Evolutionary conservation across 35 echinoderm and acorn worm genomes (phyloP), one percentile per base, ranked within the genome.

Genomic region (Apostichopus californicus): DNA sequence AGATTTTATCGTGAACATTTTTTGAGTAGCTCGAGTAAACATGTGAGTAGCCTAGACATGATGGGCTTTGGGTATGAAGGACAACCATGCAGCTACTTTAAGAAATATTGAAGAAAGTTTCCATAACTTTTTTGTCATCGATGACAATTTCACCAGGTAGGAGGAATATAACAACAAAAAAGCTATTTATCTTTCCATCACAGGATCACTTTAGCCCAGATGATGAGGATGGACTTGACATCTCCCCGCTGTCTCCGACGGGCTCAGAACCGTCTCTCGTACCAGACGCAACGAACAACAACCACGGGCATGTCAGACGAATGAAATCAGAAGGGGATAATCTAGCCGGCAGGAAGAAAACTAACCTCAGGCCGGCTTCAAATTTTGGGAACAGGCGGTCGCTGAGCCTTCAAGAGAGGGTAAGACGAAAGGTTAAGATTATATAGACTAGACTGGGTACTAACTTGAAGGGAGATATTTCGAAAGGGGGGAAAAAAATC

Each of bases 291-390:
- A 54, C 88, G 11, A 53, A 90, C 70, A 90, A 90, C 73, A 90
- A 78, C 28, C 88, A 90, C 52, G 88, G 88, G 6, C 88, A 90
- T 21, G 88, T 90, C 12, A 75, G 88, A 53, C 66, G 88, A 25
- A 90, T 90, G 88, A 90, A 90, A 28, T 90, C 88, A 56, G 88
- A 90, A 28, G 88, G 68, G 9, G 88, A 90, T 56, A 77, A 75
- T 70, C 17, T 77, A 56, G 66, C 88, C 3, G 68, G 68, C n/a
- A 75, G 88, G 88, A 77, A 12, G 14, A 75, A 78, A 63, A 34
- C 23, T 8, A 75, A 77, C 10, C n/a, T 56, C 8, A 78, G 22
- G 34, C n/a, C 58, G 18, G 7, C 46, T 20, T 77, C 68, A 1
- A 53, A 90, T 23, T 90, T 90, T 63, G 58, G 68, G 18, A 90